A percentile compares a stretch with the other conserved stretches of the same genome.
Evolutionary conservation across 2,113 vertebrate genomes (phyloP).

Genomic region (Carassius carassius): DNA sequence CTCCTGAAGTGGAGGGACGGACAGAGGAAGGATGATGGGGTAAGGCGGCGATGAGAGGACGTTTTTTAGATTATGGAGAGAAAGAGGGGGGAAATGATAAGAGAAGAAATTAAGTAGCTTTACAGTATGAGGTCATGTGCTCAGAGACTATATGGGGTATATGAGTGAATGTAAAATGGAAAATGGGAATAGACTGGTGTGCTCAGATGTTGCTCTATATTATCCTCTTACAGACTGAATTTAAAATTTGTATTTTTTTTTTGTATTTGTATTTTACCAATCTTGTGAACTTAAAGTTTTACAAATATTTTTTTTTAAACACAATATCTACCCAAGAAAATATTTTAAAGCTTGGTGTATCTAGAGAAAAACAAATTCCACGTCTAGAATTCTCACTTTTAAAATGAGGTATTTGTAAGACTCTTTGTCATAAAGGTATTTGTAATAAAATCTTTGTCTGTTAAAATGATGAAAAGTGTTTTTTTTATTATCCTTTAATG

Average conservation of each 20-base stretch:
- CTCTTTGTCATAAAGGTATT: too few species aligned
- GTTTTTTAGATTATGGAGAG: conserved; percentile 14
- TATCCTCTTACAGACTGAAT: not conserved
- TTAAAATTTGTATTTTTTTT: not conserved
- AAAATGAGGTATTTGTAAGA: not conserved
- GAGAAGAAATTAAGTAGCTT: conserved; percentile 9
- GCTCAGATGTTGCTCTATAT: not conserved
- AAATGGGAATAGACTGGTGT: not conserved
- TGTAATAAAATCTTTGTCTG: not conserved
- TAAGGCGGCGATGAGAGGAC: conserved; percentile 25
- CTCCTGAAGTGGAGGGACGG: conserved; percentile 72
- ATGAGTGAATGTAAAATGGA: conserved; percentile 35
- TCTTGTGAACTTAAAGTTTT: not conserved
- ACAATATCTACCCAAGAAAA: not conserved
- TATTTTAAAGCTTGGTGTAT: not conserved
- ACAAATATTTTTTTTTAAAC: not conserved
- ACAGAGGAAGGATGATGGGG: conserved; percentile 46
- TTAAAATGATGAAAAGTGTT: not conserved
- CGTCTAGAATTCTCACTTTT: not conserved
- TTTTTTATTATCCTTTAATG: not conserved
- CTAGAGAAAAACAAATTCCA: not conserved
- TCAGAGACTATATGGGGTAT: not conserved
- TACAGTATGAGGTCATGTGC: not conserved
- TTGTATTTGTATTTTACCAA: too few species aligned
- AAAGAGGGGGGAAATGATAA: conserved; percentile 26